These are phyloP conservation scores for Phoenicopterus ruber DNA, from an alignment of 2,113 vertebrate genomes.

Conservation along the genomic window DNA sequence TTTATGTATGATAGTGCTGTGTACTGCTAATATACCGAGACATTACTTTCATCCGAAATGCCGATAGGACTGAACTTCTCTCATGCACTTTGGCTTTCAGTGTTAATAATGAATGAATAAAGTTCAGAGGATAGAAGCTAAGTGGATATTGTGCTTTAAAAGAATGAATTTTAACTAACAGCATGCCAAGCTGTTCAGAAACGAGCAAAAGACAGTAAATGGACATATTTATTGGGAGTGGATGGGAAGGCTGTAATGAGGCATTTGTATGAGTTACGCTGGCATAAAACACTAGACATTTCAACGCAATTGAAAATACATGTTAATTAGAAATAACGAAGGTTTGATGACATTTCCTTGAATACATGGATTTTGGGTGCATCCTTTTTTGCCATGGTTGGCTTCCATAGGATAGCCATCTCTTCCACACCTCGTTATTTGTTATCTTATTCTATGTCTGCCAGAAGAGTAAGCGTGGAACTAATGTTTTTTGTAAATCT, in stretches of 20 bases:
- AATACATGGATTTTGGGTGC: background rate
- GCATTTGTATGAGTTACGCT: background rate
- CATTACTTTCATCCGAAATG: slow-evolving; percentile 70
- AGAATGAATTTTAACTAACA: slow-evolving; percentile 68
- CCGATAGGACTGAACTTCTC: slow-evolving; percentile 69
- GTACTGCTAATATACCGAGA: slow-evolving; percentile 71
- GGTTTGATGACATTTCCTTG: background rate
- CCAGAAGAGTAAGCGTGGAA: background rate
- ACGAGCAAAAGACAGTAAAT: background rate
- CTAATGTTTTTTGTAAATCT: background rate
- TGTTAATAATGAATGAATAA: slow-evolving; percentile 76
- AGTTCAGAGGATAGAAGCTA: slow-evolving; percentile 71
- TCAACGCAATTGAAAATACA: background rate
- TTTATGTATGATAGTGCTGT: slow-evolving; percentile 65
- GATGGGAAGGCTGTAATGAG: background rate
- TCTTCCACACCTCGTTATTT: background rate
- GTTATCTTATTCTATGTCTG: background rate
- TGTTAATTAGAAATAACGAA: background rate
- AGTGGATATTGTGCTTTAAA: slow-evolving; percentile 68
- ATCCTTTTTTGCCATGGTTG: background rate
- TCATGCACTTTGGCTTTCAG: slow-evolving; percentile 72
- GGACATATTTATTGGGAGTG: background rate
- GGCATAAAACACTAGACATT: background rate
- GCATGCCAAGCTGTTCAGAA: slow-evolving; percentile 18
- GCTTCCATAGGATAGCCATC: background rate